These are phyloP conservation scores for Drosophila subobscura DNA, from an alignment of 1,140 invertebrate genomes.

Conservation along the genomic window DNA sequence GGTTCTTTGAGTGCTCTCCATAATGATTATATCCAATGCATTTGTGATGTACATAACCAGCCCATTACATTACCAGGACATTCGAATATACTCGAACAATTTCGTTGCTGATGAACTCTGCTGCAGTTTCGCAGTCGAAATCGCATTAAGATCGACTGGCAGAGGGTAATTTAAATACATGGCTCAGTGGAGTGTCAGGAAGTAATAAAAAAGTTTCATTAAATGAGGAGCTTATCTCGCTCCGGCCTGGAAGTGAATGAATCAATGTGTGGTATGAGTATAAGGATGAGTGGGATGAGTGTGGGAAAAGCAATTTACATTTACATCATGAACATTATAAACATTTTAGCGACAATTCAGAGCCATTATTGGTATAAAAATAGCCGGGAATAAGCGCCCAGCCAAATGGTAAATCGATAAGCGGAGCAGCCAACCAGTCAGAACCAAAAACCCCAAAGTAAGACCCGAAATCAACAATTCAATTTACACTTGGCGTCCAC, in stretches of 20 bases:
- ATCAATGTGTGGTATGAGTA: constrained; percentile 36
- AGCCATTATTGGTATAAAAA: constrained; percentile 58
- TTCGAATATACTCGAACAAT: constrained; percentile 8
- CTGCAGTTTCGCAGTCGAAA: constrained; percentile 58
- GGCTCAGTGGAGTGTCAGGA: constrained; percentile 48
- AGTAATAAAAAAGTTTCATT: constrained; percentile 76
- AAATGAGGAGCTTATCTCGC: constrained; percentile 67
- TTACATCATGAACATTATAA: constrained; percentile 55
- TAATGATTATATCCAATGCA: constrained; percentile 15
- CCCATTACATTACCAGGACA: neutral
- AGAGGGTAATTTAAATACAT: constrained; percentile 39
- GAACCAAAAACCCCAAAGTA: constrained; percentile 3
- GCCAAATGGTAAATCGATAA: constrained; percentile 60
- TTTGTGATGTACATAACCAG: constrained; percentile 22
- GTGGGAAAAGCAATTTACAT: constrained; percentile 56
- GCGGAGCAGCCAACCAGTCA: constrained; percentile 17
- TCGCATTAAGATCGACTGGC: constrained; percentile 60
- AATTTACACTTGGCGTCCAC: neutral
- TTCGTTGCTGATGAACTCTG: constrained; percentile 5
- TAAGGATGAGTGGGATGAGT: constrained; percentile 4
- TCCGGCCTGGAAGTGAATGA: constrained; percentile 21
- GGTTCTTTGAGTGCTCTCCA: constrained; percentile 1
- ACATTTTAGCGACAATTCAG: constrained; percentile 60
- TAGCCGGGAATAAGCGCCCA: constrained; percentile 22
- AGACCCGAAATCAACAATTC: constrained; percentile 28